Evolutionary conservation across 2,888 invertebrate species (phyloP), one percentile per base, ranked within the genome.

Genomic region (Spisula solida): DNA sequence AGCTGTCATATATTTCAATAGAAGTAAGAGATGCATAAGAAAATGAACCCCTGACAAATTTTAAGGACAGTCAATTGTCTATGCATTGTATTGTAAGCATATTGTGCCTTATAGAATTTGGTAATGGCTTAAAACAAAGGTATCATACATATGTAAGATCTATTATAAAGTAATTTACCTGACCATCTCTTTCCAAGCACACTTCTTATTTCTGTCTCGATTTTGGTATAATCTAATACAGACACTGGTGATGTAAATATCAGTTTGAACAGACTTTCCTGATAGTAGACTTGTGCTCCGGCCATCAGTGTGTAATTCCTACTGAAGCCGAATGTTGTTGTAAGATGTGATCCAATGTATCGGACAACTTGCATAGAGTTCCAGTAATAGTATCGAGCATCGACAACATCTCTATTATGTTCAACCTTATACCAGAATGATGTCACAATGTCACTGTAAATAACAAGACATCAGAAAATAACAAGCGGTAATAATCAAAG

Each of bases 401-500:
- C 90, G 6, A 86, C 18, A 5, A 81, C 70, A n/a, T 87, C 66
- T 1, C 86, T 82, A 70, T 87, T 55, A 16, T 70, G 82, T 20
- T 56, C 60, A 10, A 91, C 80, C 29, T 86, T 84, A 87, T 85
- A 91, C 2, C 85, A 70, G 5, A 93, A 48, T n/a, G 83, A 81
- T 70, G 91, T 89, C 8, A 90, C 86, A 34, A 88, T 80, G 16
- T 86, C 80, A 25, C 92, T 92, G 83, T 16, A 86, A 90, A 41
- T 31, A 75, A 47, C 60, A 55, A 56, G 16, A 34, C 16, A 75
- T 18, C 31, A 31, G 34, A 31, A 75, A 51, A 51, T 51, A 51
- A 16, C 12, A 12, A 51, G n/a, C 12, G 16, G 51, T 16, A 51
- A 51, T 51, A 51, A 51, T 51, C 4, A 51, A 5, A 51, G n/a